phyloP scores from a whole-genome alignment of 2,113 vertebrate species.

The Caloenas nicobarica region DNA sequence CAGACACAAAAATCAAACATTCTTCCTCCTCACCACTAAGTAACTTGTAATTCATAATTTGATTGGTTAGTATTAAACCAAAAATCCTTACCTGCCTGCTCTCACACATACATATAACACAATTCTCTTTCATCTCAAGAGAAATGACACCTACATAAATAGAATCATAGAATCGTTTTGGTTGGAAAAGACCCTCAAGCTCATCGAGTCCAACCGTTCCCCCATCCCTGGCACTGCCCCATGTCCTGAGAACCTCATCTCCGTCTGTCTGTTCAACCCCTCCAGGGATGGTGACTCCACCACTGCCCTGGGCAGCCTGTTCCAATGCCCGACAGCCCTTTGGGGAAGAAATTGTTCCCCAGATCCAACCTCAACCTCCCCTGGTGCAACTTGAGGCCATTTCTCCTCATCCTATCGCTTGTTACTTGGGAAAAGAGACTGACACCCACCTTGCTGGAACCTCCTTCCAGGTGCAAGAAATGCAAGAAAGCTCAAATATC shows the following conservation, averaged over 20 bases:
- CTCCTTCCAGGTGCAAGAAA: not conserved
- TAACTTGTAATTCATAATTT: constrained; percentile 5
- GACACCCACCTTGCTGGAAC: fast-evolving
- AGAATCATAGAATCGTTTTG: not conserved
- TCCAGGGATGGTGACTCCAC: not conserved
- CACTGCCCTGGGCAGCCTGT: not conserved
- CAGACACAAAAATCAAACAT: constrained; percentile 18
- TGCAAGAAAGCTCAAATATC: not conserved
- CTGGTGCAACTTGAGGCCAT: fast-evolving
- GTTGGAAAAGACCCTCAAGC: not conserved
- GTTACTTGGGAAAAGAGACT: not conserved
- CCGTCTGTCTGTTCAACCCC: not conserved
- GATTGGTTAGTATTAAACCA: not conserved
- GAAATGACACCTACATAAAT: not conserved
- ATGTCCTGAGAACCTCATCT: too few relatives aligned
- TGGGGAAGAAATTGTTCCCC: not conserved
- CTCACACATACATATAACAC: not conserved
- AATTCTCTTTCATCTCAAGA: not conserved
- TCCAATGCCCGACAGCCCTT: not conserved
- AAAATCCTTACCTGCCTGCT: not conserved
- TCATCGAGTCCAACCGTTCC: fast-evolving
- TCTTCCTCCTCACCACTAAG: not conserved
- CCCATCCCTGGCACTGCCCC: too few relatives aligned
- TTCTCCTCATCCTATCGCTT: not conserved
- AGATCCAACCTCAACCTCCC: not conserved